Evolutionary conservation across 2,113 vertebrate genomes (phyloP).

Genomic region (Brachyhypopomus occidentalis): DNA sequence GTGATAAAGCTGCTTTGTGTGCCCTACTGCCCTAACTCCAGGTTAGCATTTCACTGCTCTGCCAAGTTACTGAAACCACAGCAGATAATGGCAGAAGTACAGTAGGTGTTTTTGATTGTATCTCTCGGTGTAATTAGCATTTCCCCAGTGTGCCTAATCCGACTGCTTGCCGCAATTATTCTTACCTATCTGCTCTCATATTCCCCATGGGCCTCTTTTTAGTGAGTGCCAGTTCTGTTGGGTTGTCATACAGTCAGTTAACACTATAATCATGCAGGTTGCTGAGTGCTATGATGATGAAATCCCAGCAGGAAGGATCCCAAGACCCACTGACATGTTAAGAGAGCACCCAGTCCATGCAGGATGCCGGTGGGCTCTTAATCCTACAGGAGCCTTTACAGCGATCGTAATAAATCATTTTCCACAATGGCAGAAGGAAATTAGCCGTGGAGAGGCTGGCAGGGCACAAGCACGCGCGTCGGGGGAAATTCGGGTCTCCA

Average conservation of each 20-base stretch:
- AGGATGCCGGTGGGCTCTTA: conserved; percentile 47
- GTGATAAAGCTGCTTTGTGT: not conserved
- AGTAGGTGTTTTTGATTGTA: not conserved
- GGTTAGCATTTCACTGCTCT: not conserved
- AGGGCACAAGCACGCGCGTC: conserved; percentile 6
- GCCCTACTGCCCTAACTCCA: not conserved
- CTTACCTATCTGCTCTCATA: not conserved
- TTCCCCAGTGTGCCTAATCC: not conserved
- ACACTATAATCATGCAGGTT: not conserved
- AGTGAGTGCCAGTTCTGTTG: too few relatives aligned
- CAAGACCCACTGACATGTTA: conserved; percentile 53
- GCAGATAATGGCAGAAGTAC: not conserved
- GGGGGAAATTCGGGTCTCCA: conserved; percentile 24
- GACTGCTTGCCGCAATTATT: not conserved
- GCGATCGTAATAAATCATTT: conserved; percentile 61
- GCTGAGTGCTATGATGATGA: conserved; percentile 1
- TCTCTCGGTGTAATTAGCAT: not conserved
- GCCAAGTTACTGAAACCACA: not conserved
- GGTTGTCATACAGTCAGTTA: too few relatives aligned
- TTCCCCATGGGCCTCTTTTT: not conserved
- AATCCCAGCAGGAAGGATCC: conserved; percentile 41
- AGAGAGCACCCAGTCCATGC: conserved; percentile 54
- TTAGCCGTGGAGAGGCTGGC: conserved; percentile 50
- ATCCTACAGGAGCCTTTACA: conserved; percentile 45
- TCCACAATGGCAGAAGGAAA: conserved; percentile 51